Percentiles rank a stretch among this genome's conserved stretches.
Conservation (phyloP, 2,797 vertebrate genomes). For the Mormyrus hasselquistii region DNA sequence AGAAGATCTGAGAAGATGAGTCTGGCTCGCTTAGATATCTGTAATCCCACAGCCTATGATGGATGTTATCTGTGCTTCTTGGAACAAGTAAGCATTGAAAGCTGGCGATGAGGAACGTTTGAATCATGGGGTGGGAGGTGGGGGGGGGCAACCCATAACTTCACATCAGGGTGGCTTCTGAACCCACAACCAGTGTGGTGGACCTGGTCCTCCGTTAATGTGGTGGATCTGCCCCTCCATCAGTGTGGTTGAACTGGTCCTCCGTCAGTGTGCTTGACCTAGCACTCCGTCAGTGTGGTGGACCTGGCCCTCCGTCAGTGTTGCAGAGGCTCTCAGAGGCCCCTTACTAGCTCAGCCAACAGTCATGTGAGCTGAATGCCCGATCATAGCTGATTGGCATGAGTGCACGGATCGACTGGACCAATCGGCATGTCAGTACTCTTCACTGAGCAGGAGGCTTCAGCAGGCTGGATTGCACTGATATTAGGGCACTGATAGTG, state of each 20-base stretch:
- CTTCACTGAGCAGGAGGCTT: background rate
- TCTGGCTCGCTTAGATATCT: background rate
- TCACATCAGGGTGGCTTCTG: background rate
- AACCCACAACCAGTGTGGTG: background rate
- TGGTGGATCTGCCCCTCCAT: too few species aligned
- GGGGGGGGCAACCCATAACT: background rate
- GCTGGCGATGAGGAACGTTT: background rate
- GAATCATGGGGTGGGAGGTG: background rate
- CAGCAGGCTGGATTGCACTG: background rate
- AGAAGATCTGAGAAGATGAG: background rate
- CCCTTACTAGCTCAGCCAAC: background rate
- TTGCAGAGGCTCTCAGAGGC: background rate
- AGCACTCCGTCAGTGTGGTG: background rate
- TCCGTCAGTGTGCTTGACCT: too few species aligned
- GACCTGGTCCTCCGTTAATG: background rate
- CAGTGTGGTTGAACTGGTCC: too few species aligned
- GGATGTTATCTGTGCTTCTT: background rate
- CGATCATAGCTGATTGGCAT: background rate
- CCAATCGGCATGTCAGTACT: background rate
- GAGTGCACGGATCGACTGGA: background rate
- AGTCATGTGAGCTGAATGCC: background rate
- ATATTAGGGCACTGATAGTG: background rate
- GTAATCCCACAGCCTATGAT: background rate
- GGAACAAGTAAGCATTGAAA: background rate
- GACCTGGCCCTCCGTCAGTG: background rate